Percentiles rank a stretch among this genome's conserved stretches.
These are phyloP conservation scores for Papilio polytes DNA, from an alignment of 1,140 invertebrate genomes.

Conservation along the genomic window DNA sequence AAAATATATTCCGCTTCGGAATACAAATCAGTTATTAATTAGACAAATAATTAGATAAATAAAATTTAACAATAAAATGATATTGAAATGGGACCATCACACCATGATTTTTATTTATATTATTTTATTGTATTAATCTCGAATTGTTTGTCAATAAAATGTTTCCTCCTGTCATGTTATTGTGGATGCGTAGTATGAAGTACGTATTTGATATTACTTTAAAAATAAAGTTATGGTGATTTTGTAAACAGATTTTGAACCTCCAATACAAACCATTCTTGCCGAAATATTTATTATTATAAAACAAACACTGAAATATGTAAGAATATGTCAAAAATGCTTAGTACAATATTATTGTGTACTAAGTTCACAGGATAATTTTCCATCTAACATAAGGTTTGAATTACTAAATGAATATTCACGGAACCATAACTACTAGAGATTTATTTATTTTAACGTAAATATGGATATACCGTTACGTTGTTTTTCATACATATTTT, in stretches of 20 bases:
- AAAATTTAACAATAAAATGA: not conserved
- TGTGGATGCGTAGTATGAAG: not conserved
- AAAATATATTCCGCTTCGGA: constrained; percentile 6
- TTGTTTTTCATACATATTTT: not conserved
- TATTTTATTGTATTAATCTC: not conserved
- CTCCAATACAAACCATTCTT: not conserved
- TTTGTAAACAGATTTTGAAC: not conserved
- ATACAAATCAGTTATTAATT: constrained; percentile 13
- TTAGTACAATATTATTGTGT: not conserved
- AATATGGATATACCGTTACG: no score
- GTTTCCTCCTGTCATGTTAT: not conserved
- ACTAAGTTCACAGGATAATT: no score
- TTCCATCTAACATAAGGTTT: no score
- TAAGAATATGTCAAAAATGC: not conserved
- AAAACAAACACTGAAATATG: not conserved
- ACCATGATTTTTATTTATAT: not conserved
- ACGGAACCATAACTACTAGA: not conserved
- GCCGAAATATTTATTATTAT: not conserved
- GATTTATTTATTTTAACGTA: not conserved
- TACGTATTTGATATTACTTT: not conserved
- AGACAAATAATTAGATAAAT: not conserved
- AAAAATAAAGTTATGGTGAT: not conserved
- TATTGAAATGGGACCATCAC: not conserved
- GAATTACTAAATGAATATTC: no score
- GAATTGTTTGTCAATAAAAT: not conserved